Base-by-base conservation (phyloP, 2,113 vertebrate genomes). In the Sceloporus undulatus region DNA sequence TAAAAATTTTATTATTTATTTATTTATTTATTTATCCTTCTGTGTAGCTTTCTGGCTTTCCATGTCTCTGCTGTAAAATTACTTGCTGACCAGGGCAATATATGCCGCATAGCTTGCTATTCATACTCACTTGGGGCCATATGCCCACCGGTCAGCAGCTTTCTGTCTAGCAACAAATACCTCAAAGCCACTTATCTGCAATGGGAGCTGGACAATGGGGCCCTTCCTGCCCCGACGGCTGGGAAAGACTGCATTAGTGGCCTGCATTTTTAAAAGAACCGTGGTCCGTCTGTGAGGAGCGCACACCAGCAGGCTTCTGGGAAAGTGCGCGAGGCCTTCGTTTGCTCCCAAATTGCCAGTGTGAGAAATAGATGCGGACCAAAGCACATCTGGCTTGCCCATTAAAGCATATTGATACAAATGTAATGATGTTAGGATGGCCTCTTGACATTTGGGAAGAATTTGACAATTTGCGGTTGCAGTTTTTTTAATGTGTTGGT, bases 181-280 rank as follows among this genome's bases (percentile, higher is more conserved):
- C 90, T 81, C 29, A n/a, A 88, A 92, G 89, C 90, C 84, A 70
- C 75, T 90, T 91, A 87, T 91, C 89, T 93, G 88, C 91, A 92
- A 94, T 23, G 62, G 92, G 86, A 40, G 48, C 84, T 89, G 93
- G 91, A 95, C 95, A 95, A 94, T 94, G 90, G 89, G 82, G 13
- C 86, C 87, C 85, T 88, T 94, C 87, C 87, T 88, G 88, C 59
- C 76, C 93, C 77, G 94, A 90, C 92, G 94, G 92, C 93, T 94
- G 93, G 95, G 95, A 95, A 88, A 93, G 91, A 88, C 92, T 91
- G 89, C 87, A 90, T 89, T 34, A 34, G 90, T 93, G 94, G 90
- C 90, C 87, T 74, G 86, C 95, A 95, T 95, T 96, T 95, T 95
- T 93, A 93, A 92, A 94, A 95, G 89, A 9, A 70, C 34, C 34